Base-by-base conservation (phyloP, 2,797 vertebrate genomes). In the Todus mexicanus region DNA sequence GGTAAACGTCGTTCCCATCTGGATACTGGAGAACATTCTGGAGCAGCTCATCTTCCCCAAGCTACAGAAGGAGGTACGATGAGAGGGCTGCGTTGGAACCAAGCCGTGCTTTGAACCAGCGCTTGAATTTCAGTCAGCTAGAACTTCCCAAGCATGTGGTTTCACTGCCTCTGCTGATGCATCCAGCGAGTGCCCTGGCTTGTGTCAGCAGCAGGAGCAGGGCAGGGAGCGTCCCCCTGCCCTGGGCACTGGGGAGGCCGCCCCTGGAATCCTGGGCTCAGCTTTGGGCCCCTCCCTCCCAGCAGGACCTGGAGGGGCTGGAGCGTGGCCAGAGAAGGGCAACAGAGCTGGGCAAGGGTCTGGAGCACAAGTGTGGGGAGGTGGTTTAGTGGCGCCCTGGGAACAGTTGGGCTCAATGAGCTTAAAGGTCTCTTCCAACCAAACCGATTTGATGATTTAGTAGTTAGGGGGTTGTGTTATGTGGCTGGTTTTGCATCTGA, bases 21-120 rank as follows among this genome's bases (percentile, higher is more conserved):
- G 99, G 99, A 98, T 99, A 72, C 94, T 99, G 61, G 99, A 99
- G 38, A 98, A 99, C 87, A 95, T 99, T 21, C 96, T 99, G 95
- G 99, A 99, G 93, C 99, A 99, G 97, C 98, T 99, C 27, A 97
- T 99, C 96, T 99, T 99, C 96, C 99, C 99, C 61, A 98, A 99
- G 87, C 98, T 99, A 26, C 99, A 99, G 96, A 98, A 98, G 87
- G 99, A 99, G 99, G 99, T 98, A 60, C 93, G 92, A 4, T 1
- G 4, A 53, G 27, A 25, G 23, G 26, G 21, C 11, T 54, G 35
- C 0, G 2, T 8, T 7, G 11, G 12, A 11, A 42, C 4, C 8
- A 35, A 73, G 45, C 53, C 1, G 0, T 5, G 4, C 25, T 77
- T 45, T 61, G 69, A 73, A 8, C 13, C 2, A 0, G 16, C 27